Percentiles rank a stretch among this genome's conserved stretches.
Conservation (phyloP, 92 coral and sea anemone species). For the Meandrina meandrites region DNA sequence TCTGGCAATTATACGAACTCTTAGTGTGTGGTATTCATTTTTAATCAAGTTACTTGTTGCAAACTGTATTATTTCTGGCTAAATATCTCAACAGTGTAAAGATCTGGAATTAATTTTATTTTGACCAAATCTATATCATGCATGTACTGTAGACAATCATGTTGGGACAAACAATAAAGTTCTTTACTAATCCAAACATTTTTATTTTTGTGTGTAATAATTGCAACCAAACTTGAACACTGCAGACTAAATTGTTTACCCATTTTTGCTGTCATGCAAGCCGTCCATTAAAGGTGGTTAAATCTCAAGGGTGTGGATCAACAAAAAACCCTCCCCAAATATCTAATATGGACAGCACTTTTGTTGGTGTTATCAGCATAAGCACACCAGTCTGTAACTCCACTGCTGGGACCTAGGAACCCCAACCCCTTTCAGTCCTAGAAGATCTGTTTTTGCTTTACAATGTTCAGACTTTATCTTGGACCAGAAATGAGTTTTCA, state of each 20-base stretch:
- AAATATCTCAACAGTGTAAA: not conserved
- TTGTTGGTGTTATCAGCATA: not conserved
- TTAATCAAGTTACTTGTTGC: not conserved
- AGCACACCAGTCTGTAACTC: no score
- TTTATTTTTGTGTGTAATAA: not conserved
- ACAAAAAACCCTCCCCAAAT: no score
- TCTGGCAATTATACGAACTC: not conserved
- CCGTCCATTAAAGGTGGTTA: no score
- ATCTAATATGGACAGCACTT: not conserved
- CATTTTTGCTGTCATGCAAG: no score
- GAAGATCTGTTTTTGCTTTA: no score
- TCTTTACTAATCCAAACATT: not conserved
- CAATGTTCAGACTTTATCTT: no score
- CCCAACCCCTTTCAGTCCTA: not conserved
- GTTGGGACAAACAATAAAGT: not conserved
- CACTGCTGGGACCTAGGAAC: not conserved
- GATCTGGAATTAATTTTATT: not conserved
- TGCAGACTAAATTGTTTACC: not conserved
- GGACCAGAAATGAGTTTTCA: no score
- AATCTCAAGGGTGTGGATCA: no score
- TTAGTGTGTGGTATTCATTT: not conserved
- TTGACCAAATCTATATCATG: not conserved
- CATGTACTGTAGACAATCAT: not conserved
- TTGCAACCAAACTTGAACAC: not conserved
- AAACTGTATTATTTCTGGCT: not conserved